These are phyloP conservation scores for Neostethus bicornis DNA, from an alignment of 2,797 vertebrate genomes.

Conservation along the genomic window DNA sequence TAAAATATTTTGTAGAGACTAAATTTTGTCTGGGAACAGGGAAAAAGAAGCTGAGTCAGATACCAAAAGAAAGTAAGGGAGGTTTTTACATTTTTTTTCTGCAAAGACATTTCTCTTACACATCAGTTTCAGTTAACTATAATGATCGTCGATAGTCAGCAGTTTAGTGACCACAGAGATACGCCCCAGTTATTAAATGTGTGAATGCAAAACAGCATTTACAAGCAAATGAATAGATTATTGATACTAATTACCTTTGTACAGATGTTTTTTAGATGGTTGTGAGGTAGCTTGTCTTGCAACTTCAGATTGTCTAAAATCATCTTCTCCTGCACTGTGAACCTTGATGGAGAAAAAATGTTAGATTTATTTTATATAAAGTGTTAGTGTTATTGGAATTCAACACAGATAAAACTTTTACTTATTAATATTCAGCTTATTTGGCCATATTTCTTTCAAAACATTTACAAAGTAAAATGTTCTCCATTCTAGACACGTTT, in stretches of 20 bases:
- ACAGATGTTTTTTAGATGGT: conserved; percentile 34
- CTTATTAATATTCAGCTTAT: too few relatives aligned
- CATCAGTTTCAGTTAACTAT: not conserved
- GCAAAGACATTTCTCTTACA: conserved; percentile 11
- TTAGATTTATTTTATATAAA: not conserved
- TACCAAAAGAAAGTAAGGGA: not conserved
- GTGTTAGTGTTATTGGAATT: too few relatives aligned
- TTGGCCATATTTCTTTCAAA: too few relatives aligned
- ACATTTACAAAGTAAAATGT: too few relatives aligned
- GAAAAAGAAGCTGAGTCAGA: conserved; percentile 1
- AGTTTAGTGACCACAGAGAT: not conserved
- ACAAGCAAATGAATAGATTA: not conserved
- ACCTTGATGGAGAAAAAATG: conserved; percentile 64
- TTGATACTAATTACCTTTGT: conserved; percentile 60
- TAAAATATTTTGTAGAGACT: not conserved
- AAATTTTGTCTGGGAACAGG: not conserved
- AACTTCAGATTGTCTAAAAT: conserved; percentile 57
- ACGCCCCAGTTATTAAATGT: not conserved
- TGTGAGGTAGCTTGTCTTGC: conserved; percentile 25
- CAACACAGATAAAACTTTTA: too few relatives aligned
- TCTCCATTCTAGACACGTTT: too few relatives aligned
- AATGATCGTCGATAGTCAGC: not conserved
- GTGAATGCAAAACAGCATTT: not conserved
- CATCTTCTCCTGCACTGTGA: conserved; percentile 79
- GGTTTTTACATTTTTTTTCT: not conserved